Base-by-base conservation (phyloP, 2,113 vertebrate genomes). In the Oreochromis spilurus region DNA sequence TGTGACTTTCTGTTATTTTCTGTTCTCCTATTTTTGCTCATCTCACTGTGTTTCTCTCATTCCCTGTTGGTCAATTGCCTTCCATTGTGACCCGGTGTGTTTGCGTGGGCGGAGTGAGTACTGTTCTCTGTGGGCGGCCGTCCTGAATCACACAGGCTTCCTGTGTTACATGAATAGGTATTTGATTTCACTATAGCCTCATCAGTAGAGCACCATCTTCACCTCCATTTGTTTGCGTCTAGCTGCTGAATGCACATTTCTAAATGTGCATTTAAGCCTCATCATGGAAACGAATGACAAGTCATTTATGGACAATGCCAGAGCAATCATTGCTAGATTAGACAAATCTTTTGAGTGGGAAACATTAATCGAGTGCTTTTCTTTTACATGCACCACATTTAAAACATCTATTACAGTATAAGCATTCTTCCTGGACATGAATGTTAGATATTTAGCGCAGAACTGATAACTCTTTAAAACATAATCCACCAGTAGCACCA, bases 141-240 rank as follows among this genome's bases (percentile, higher is more conserved):
- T 96, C 96, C 95, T 94, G 96, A 94, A 93, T 95, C 96, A 91
- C 93, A 86, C 91, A 92, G 91, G 91, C 93, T 91, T 92, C 96
- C 96, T 96, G 93, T 94, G 96, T 95, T 97, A 96, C 97, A 96
- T 97, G 96, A 97, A 96, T 97, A 97, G 97, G 97, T 98, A 97
- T 97, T 95, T 95, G 92, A 94, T 84, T 96, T 96, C 94, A 94
- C 93, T 93, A 86, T 50, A 89, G 94, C 87, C 78, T 91, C 93
- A 92, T 92, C 86, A 79, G 87, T 80, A 88, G 88, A 78, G 48
- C 62, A 21, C 85, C 93, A 84, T 81, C 31, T 62, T 90, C 87
- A 77, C 70, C 91, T 89, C 81, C 81, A 84, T 81, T 50, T 81
- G 88, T 86, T 67, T 77, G 54, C 83, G 21, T 29, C 52, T 81